Base-by-base conservation (phyloP, 2,888 invertebrate species). In the Adelphocoris suturalis region DNA sequence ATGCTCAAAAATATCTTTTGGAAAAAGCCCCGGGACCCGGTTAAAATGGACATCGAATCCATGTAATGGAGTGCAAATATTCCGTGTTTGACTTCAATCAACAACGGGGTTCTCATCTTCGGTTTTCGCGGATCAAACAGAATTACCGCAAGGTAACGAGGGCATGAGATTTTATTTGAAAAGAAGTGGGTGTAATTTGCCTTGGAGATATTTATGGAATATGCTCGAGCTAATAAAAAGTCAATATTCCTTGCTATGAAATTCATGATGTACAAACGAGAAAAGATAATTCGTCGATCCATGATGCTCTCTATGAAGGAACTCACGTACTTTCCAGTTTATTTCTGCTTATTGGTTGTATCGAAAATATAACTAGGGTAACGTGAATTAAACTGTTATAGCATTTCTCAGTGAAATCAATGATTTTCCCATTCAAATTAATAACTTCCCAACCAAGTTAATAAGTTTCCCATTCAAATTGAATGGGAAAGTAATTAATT, bases 31-130 rank as follows among this genome's bases (percentile, higher is more conserved):
- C 7, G 7, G 37, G 2, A 23, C 23, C 68, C 23, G 19, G 1
- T n/a, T n/a, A 23, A 68, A 68, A 68, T 0, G 68, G 27, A 9
- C 23, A 68, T 68, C 13, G 68, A 68, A 23, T 23, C n/a, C 61
- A 23, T 11, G 11, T 68, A 68, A 68, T 68, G 68, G 23, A 68
- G 4, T 23, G 68, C 68, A 68, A 68, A 68, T 68, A 68, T 68
- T 68, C 68, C 68, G 27, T 68, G 27, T 68, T 57, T 57, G 16
- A 57, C 68, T 23, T 23, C 68, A 68, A 23, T 23, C 68, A 23
- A 27, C 68, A 68, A 23, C 23, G 12, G n/a, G 19, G n/a, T 2
- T 16, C 57, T 16, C n/a, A 16, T 16, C 14, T 16, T n/a, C 13
- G n/a, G 19, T 19, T 68, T 23, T 68, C 0, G n/a, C 23, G 13